Base-by-base conservation (phyloP, 2,113 vertebrate genomes). In the Hymenochirus boettgeri region DNA sequence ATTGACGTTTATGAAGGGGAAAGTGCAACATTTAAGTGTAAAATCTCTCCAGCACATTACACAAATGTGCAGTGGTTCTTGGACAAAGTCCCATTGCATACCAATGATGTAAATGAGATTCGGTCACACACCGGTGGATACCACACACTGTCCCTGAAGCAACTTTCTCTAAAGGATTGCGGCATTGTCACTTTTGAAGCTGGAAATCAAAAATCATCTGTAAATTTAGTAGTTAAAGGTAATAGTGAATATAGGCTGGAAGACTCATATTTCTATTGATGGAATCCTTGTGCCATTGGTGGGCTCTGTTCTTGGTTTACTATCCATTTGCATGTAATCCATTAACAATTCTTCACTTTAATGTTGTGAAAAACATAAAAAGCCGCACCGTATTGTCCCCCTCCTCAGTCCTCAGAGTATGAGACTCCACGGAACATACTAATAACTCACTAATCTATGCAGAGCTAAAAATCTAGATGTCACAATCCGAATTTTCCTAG, bases 151-250 rank as follows among this genome's bases (percentile, higher is more conserved):
- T 89, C 76, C 0, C 81, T 98, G 71, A 85, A 77, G 75, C 86
- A 92, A 45, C 88, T 95, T 15, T 80, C 87, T 0, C 85, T 90
- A 71, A 94, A 93, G 86, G 94, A 95, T 77, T 90, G 90, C 0
- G 94, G 94, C 59, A 86, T 87, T 1, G 76, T 94, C 80, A 81
- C 88, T 9, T 94, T 95, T 48, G 79, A 91, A 78, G 93, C 90
- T 15, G 93, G 93, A 21, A 85, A 93, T 76, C 92, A 93, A 82
- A 85, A 86, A 79, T 83, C 92, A 0, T 93, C 93, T 0, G 95
- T 93, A 27, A 83, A 84, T 22, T 83, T 97, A 67, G 61, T 88
- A 71, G 90, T 98, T 64, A 86, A 90, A 91, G 93, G 93, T 96
- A 82, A 81, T 70, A 31, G 70, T 15, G 2, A 37, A 12, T 10